These are phyloP conservation scores for Homarus gammarus DNA, from an alignment of 2,888 invertebrate genomes.

Conservation along the genomic window DNA sequence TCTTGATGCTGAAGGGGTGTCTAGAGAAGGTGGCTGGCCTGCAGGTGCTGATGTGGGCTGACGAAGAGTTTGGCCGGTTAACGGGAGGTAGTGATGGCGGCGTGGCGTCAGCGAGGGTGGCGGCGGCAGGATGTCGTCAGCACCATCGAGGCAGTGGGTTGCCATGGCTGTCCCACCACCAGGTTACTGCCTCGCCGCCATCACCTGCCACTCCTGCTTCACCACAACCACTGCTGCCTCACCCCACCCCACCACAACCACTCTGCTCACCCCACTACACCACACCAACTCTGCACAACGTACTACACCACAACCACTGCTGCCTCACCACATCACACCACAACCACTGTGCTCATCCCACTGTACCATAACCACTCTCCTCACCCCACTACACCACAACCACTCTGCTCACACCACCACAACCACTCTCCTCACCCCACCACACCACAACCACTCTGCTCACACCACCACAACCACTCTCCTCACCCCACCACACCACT, in stretches of 20 bases:
- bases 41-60: background rate
- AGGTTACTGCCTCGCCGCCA: background rate
- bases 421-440: background rate
- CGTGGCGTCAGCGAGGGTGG: too few relatives aligned
- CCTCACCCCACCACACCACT: too few relatives aligned
- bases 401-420: background rate
- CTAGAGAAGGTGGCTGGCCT: background rate
- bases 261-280: too few relatives aligned
- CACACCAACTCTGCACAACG: too few relatives aligned
- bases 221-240: too few relatives aligned
- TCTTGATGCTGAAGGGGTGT: background rate
- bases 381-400: background rate
- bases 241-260: too few relatives aligned
- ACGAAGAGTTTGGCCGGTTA: background rate
- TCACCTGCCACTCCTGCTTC: background rate
- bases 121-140: background rate
- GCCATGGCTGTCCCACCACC: background rate
- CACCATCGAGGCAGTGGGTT: background rate
- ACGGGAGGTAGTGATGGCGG: background rate
- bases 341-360: background rate
- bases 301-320: background rate
- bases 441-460: background rate
- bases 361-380: background rate
- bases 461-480: background rate
- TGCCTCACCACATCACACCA: background rate